Conservation (phyloP, 2,888 invertebrate species). For the Hypercompe scribonia region DNA sequence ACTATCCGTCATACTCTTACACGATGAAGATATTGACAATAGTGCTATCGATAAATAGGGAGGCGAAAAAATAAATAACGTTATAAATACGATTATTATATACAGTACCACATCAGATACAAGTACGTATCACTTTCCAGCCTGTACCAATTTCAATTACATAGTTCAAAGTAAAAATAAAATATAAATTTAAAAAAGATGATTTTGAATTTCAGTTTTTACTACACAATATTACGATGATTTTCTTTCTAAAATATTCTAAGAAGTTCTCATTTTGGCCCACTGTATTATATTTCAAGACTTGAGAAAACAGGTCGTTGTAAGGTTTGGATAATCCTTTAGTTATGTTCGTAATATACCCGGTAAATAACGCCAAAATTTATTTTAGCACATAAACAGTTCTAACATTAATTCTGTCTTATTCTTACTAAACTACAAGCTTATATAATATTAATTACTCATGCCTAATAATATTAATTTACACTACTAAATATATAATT, state of each 20-base stretch:
- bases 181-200: too few relatives aligned
- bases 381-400: neutral
- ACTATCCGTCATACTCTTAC: neutral
- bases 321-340: neutral
- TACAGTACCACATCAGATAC: too few relatives aligned
- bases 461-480: neutral
- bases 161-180: too few relatives aligned
- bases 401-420: neutral
- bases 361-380: neutral
- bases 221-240: too few relatives aligned
- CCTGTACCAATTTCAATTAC: too few relatives aligned
- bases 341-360: neutral
- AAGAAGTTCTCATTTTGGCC: neutral
- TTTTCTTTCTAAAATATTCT: neutral
- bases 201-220: too few relatives aligned
- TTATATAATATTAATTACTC: neutral
- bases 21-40: neutral
- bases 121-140: too few relatives aligned
- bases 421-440: neutral
- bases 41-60: too few relatives aligned
- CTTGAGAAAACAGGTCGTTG: neutral
- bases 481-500: too few relatives aligned
- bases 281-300: neutral
- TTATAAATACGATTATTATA: too few relatives aligned
- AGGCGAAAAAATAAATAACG: too few relatives aligned